These are phyloP conservation scores for Cheilosia vernalis DNA, from an alignment of 2,888 invertebrate species.

Conservation along the genomic window DNA sequence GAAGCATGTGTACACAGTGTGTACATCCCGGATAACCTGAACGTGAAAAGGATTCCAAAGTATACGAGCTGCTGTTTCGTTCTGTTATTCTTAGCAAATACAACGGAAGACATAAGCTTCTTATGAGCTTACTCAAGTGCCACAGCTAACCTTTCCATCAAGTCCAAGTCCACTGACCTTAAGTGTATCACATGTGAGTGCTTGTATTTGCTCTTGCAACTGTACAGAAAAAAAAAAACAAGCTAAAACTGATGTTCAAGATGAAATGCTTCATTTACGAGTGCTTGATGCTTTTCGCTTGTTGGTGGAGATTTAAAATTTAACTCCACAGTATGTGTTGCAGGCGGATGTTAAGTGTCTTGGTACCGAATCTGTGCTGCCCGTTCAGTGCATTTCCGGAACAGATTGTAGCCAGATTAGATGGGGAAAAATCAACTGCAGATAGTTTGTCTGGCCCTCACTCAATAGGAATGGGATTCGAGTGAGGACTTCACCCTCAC, in stretches of 20 bases:
- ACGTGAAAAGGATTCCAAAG: constrained; percentile 60
- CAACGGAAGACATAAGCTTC: constrained; percentile 68
- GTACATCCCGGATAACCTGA: constrained; percentile 48
- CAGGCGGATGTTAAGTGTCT: not conserved
- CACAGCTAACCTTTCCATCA: constrained; percentile 48
- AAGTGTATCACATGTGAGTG: constrained; percentile 42
- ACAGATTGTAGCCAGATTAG: too few relatives aligned
- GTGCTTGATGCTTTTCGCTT: constrained; percentile 8
- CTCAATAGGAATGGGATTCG: not conserved
- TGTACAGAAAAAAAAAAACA: not conserved
- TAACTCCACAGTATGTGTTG: constrained; percentile 1
- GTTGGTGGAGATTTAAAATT: constrained; percentile 21
- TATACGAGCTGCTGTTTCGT: constrained; percentile 19
- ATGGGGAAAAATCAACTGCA: not conserved
- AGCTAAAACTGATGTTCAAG: not conserved
- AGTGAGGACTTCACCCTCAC: not conserved
- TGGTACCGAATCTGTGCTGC: not conserved
- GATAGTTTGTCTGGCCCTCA: not conserved
- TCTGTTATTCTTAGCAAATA: constrained; percentile 68
- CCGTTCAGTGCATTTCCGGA: not conserved
- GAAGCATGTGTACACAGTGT: not conserved
- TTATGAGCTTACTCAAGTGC: constrained; percentile 61
- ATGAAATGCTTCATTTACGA: constrained; percentile 17
- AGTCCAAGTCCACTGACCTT: constrained; percentile 72
- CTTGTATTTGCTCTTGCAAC: constrained; percentile 45